These are phyloP conservation scores for Galerucella nymphaeae DNA, from an alignment of 2,888 invertebrate genomes.

Conservation along the genomic window DNA sequence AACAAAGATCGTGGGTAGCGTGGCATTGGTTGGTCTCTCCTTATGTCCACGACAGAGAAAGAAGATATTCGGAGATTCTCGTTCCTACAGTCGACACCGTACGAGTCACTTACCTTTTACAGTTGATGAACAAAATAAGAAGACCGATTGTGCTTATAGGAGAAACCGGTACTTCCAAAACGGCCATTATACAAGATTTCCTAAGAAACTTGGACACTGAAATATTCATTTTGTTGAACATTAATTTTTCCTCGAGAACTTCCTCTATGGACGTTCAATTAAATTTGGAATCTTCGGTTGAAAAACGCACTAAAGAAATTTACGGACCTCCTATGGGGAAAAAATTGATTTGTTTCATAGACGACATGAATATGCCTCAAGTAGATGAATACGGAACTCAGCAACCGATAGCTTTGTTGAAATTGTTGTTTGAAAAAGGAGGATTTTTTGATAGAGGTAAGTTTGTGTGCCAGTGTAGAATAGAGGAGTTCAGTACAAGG, in stretches of 20 bases:
- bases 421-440: constrained; percentile 86
- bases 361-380: constrained; percentile 95
- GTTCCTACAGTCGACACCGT: constrained; percentile 92
- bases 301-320: constrained; percentile 89
- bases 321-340: constrained; percentile 93
- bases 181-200: constrained; percentile 87
- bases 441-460: constrained; percentile 89
- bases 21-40: constrained; percentile 85
- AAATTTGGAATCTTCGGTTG: constrained; percentile 87
- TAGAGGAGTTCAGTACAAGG: no score
- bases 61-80: constrained; percentile 83
- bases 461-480: no score
- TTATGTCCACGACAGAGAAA: constrained; percentile 78
- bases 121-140: constrained; percentile 79
- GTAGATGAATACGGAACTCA: constrained; percentile 92
- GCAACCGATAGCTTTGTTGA: constrained; percentile 92
- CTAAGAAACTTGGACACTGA: constrained; percentile 76
- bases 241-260: constrained; percentile 93
- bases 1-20: constrained; percentile 79
- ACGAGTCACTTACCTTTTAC: constrained; percentile 81
- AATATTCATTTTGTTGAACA: constrained; percentile 80
- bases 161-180: constrained; percentile 93
- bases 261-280: constrained; percentile 91
- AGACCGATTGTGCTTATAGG: constrained; percentile 88
- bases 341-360: constrained; percentile 88